Base-by-base conservation (phyloP, 2,113 vertebrate genomes). In the Osmerus eperlanus region DNA sequence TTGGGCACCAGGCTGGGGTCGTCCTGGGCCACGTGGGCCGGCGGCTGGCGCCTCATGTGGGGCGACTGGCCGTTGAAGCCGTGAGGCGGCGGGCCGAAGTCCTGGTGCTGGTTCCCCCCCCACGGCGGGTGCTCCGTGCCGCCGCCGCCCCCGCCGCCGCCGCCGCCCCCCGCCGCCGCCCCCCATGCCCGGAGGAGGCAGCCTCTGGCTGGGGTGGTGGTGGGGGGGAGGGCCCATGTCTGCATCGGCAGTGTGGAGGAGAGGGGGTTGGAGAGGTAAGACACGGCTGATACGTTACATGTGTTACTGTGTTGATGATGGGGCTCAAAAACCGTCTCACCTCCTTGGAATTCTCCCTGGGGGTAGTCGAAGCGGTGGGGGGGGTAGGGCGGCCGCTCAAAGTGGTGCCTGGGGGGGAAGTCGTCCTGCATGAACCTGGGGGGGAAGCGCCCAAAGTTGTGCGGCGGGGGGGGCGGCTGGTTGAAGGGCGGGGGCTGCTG, bases 351-450 rank as follows among this genome's bases (percentile, higher is more conserved):
- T 51, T 98, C 96, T 52, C 96, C 96, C 83, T 98, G 97, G 2
- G 95, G 91, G 72, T 97, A 99, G 86, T 99, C 97, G 29, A 98
- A 98, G 41, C 93, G 95, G 76, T 97, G 97, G 0, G 96, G 96
- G 1, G 90, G 90, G 81, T 96, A 98, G 0, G 95, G 96, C 0
- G 96, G 95, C 65, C 96, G 90, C 83, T 99, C 96, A 13, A 96
- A 98, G 76, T 96, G 96, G 86, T 98, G 97, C 53, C 97, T 91
- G 0, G 96, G 97, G 15, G 97, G 95, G 52, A 99, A 98, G 71
- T 99, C 97, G 0, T 99, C 97, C 88, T 98, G 97, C 95, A 99
- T 95, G 85, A 98, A 99, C 70, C 95, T 96, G 1, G 97, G 97
- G 0, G 97, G 96, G 81, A 98, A 98, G 81, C 97, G 95, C 74